Evolutionary conservation across 1,140 invertebrate genomes (phyloP), one percentile per base, ranked within the genome.

Genomic region (Melitaea cinxia): DNA sequence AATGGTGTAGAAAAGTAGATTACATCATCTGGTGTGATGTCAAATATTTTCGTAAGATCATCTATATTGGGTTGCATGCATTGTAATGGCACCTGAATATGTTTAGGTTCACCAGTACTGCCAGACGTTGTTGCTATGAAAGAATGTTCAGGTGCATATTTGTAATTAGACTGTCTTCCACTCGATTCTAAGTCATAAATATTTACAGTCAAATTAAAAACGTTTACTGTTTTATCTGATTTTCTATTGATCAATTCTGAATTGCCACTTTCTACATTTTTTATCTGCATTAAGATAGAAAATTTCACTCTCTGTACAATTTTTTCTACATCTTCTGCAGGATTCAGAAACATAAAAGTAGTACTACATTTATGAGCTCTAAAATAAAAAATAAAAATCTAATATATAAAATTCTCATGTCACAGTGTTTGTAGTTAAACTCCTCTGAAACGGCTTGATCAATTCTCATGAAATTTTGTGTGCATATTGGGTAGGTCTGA

Each of bases 1-100:
- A 96, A 77, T 17, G 95, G 94, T 50, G 96, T 95, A 4, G 94
- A 92, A 72, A 95, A 93, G 73, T 95, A 94, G 65, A 97, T 93
- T 59, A 94, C 84, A 89, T 97, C 95, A 12, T 55, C 39, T 7
- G 72, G 26, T n/a, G 75, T 82, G 4, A 94, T 81, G 5, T 87
- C 65, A 56, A 94, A 92, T 58, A 93, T 82, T 73, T 83, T 89
- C 24, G 88, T 92, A 23, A 95, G 90, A 68, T 94, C 92, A 66
- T 87, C 73, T 50, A 95, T 92, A 83, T 96, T 96, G 4, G 92
- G 91, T 58, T 93, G 82, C 65, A 96, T 94, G 72, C 92, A 94
- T 21, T 88, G 69, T 70, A 94, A 86, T 17, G 93, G 91, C 0
- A 95, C 94, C 80, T 89, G 91, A 12, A 95, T 92, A 56, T 93